Evolutionary conservation across 1,140 invertebrate species (phyloP).

Genomic region (Babylonia areolata): DNA sequence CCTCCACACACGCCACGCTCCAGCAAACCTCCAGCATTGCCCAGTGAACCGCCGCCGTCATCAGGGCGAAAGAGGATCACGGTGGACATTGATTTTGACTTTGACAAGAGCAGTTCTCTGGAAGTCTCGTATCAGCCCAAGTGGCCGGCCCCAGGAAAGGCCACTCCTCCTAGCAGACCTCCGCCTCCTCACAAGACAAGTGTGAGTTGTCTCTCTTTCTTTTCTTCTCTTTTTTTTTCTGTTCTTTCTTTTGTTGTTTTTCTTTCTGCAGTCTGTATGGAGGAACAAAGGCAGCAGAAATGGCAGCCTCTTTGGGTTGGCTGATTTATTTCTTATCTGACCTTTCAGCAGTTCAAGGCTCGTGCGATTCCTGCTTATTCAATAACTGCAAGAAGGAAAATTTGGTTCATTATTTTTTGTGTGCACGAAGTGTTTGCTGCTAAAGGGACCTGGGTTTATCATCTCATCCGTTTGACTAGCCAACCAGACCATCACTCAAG

Average conservation of each 20-base stretch:
- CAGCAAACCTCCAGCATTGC: not conserved
- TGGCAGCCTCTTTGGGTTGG: not conserved
- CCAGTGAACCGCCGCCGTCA: not conserved
- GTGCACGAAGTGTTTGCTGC: no score
- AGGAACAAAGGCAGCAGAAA: not conserved
- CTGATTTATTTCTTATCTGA: no score
- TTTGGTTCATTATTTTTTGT: no score
- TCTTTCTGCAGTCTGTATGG: no score
- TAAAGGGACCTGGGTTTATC: no score
- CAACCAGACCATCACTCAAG: no score
- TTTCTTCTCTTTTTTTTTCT: not conserved
- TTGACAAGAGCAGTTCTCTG: constrained; percentile 26
- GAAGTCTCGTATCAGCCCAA: not conserved
- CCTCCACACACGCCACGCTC: not conserved
- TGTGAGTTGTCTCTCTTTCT: not conserved
- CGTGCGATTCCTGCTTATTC: no score
- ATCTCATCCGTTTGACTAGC: no score
- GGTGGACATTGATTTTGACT: constrained; percentile 51
- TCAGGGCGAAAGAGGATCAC: constrained; percentile 46
- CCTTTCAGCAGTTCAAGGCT: no score
- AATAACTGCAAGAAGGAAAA: no score
- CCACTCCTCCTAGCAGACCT: constrained; percentile 33
- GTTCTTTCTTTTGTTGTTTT: no score
- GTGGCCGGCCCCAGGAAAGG: not conserved
- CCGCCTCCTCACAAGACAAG: constrained; percentile 27